Evolutionary conservation across 2,888 invertebrate genomes (phyloP), one percentile per base, ranked within the genome.

Genomic region (Microctonus hyperodae): DNA sequence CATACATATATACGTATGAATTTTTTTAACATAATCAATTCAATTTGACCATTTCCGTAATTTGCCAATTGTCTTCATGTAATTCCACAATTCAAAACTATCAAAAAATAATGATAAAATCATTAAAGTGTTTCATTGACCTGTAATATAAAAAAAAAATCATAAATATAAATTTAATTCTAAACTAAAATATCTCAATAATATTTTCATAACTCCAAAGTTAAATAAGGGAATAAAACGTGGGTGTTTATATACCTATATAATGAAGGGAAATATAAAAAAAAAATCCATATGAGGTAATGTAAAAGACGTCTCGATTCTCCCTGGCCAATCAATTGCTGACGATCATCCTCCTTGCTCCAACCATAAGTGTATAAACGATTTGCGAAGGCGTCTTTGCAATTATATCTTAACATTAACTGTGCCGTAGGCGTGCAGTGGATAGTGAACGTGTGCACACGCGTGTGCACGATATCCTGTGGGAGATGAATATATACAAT

Each of bases 351-450:
- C 44, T 44, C 7, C 44, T 16, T 40, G 40, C n/a, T 16, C 44
- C 44, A 44, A 16, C 44, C 44, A 44, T 37, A 59, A 48, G 40
- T 55, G 40, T 65, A 61, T 61, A 60, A 51, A 61, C 65, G 60
- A 66, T 66, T 66, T 25, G 66, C 57, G 66, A 66, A 50, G 66
- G 66, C 66, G 66, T 62, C 22, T 33, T 44, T 40, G 55, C 60
- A 60, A 60, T 60, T 48, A 60, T 60, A 60, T 28, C 20, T 50
- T n/a, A 44, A 35, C 35, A 44, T 60, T 44, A 48, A 11, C n/a
- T 28, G 25, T 40, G 22, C 28, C 28, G 37, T 58, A 25, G 44
- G 53, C 55, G 55, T n/a, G n/a, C n/a, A n/a, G 63, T 44, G 56
- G 63, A n/a, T 16, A 44, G 44, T 44, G 16, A 20, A 44, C 44